These are phyloP conservation scores for Oligia strigilis DNA, from an alignment of 2,888 invertebrate genomes.

Conservation along the genomic window DNA sequence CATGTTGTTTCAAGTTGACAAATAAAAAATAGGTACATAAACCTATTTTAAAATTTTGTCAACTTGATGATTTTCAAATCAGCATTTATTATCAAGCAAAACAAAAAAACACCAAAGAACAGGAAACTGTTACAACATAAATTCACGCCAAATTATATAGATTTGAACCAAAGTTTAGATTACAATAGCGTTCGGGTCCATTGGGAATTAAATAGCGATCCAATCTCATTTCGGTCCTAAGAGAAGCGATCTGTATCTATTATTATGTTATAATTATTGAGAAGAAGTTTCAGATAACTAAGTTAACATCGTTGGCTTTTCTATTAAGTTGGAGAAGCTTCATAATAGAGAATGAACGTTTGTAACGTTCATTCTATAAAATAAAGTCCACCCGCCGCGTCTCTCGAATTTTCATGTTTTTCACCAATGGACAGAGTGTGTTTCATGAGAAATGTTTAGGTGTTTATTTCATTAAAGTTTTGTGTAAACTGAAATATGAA, in stretches of 20 bases:
- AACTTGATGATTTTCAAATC: background rate
- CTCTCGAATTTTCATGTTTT: background rate
- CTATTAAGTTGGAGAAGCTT: background rate
- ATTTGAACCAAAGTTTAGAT: constrained; percentile 48
- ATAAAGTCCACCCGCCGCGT: background rate
- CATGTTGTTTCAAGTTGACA: too few relatives aligned
- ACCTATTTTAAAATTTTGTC: background rate
- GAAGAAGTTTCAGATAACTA: constrained; percentile 5
- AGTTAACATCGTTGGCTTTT: background rate
- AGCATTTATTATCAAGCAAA: background rate
- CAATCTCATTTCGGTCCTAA: constrained; percentile 24
- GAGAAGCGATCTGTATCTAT: constrained; percentile 10
- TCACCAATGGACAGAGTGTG: background rate
- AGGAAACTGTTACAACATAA: constrained; percentile 12
- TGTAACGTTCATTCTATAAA: background rate
- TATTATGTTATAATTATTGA: constrained; percentile 25
- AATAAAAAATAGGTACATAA: too few relatives aligned
- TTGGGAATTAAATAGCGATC: constrained; percentile 45
- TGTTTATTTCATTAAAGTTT: background rate
- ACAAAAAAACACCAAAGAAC: background rate
- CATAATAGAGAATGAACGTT: background rate
- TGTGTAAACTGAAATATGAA: background rate
- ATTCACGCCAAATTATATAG: constrained; percentile 21
- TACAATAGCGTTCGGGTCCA: constrained; percentile 30
- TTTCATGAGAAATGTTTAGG: background rate